Conservation (phyloP, 1,140 invertebrate genomes). For the Tetramorium alpestre region DNA sequence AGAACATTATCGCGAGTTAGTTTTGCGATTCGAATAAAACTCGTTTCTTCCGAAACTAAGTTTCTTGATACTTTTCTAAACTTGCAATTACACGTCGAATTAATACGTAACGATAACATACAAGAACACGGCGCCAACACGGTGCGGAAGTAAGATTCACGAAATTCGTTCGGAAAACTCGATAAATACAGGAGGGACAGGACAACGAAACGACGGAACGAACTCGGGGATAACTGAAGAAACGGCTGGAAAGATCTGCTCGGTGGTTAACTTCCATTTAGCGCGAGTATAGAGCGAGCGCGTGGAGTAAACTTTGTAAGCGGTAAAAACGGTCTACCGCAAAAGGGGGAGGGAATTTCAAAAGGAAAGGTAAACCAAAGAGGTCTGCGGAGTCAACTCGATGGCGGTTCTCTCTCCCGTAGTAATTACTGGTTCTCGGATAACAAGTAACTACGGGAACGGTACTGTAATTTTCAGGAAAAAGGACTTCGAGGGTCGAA, state of each 20-base stretch:
- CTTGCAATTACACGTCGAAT: background rate
- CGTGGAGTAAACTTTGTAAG: constrained; percentile 65
- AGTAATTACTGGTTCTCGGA: constrained; percentile 71
- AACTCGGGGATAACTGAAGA: constrained; percentile 38
- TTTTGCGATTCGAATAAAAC: background rate
- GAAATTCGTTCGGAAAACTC: constrained; percentile 47
- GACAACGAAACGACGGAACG: constrained; percentile 22
- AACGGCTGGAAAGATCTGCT: constrained; percentile 44
- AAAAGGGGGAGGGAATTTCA: constrained; percentile 61
- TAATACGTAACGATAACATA: background rate
- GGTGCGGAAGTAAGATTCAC: background rate
- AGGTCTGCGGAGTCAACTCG: constrained; percentile 66
- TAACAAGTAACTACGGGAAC: constrained; percentile 69
- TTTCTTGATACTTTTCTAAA: background rate
- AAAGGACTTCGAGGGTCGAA: constrained; percentile 65
- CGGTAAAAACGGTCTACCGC: constrained; percentile 64
- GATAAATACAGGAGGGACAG: constrained; percentile 30
- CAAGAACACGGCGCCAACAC: background rate
- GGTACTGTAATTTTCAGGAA: constrained; percentile 66
- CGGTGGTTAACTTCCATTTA: constrained; percentile 65
- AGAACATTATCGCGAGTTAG: background rate
- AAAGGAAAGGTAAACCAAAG: constrained; percentile 74
- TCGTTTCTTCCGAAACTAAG: too few relatives aligned
- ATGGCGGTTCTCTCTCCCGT: constrained; percentile 64
- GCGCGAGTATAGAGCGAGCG: constrained; percentile 31